A percentile compares a stretch with the other conserved stretches of the same genome.
Evolutionary conservation across 2,888 invertebrate species (phyloP).

Genomic region (Chorisops tibialis): DNA sequence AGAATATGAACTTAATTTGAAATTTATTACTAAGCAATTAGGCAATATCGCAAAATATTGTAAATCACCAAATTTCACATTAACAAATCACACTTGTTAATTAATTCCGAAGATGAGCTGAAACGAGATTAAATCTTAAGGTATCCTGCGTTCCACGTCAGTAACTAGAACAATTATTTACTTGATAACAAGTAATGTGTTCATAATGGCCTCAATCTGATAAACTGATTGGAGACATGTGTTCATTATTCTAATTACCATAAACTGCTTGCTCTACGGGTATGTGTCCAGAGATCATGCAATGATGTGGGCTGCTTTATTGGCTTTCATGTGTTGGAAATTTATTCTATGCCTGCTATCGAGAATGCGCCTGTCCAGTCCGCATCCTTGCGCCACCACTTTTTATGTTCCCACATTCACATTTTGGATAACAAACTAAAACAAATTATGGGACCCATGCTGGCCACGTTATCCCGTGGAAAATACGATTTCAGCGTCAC

Average conservation of each 20-base stretch:
- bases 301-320: too few species aligned
- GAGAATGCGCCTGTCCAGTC: not conserved
- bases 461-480: conserved; percentile 9
- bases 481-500: conserved; percentile 3
- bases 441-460: conserved; percentile 26
- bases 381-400: not conserved
- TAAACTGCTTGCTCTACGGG: not conserved
- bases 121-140: too few species aligned
- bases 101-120: too few species aligned
- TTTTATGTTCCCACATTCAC: conserved; percentile 4
- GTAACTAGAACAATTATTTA: too few species aligned
- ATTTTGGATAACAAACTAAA: conserved; percentile 26
- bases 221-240: conserved; percentile 11
- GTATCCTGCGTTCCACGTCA: too few species aligned
- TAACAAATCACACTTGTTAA: too few species aligned
- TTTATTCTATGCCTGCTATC: not conserved
- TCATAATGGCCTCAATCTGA: conserved; percentile 8
- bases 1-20: too few species aligned
- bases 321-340: not conserved
- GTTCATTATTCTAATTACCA: conserved; percentile 17
- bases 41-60: too few species aligned
- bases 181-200: too few species aligned
- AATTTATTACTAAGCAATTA: too few species aligned
- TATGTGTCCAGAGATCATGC: not conserved
- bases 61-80: too few species aligned